phyloP scores from a whole-genome alignment of 2,888 invertebrate species.

The Xestia rhomboidea region DNA sequence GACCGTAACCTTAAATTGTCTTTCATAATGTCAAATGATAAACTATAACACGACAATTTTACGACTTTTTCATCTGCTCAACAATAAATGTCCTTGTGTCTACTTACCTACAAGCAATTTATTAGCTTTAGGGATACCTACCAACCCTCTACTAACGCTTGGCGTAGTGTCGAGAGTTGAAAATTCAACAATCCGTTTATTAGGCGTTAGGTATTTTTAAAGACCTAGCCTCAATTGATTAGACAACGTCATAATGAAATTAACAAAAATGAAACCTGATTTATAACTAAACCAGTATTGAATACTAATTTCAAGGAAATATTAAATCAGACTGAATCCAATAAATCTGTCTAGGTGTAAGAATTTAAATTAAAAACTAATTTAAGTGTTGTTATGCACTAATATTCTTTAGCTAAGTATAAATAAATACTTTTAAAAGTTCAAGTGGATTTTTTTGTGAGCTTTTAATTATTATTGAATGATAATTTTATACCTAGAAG shows the following conservation, averaged over 20 bases:
- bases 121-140: neutral
- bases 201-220: neutral
- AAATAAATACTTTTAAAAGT: slow-evolving; percentile 14
- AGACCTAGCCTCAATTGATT: neutral
- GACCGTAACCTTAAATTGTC: neutral
- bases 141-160: neutral
- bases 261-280: slow-evolving; percentile 12
- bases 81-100: neutral
- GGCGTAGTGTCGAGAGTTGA: neutral
- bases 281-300: slow-evolving; percentile 10
- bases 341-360: slow-evolving; percentile 51
- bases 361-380: slow-evolving; percentile 39
- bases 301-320: slow-evolving; percentile 37
- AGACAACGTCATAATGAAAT: slow-evolving; percentile 1
- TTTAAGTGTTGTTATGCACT: slow-evolving; percentile 15
- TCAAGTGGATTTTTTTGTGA: neutral
- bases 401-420: neutral
- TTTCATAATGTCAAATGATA: neutral
- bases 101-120: neutral
- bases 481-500: neutral
- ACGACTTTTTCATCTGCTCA: too few species aligned
- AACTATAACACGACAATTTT: neutral
- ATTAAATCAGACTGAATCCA: neutral
- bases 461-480: slow-evolving; percentile 22
- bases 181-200: neutral